phyloP scores from a whole-genome alignment of 2,888 invertebrate genomes.

The Octonoba sinensis region DNA sequence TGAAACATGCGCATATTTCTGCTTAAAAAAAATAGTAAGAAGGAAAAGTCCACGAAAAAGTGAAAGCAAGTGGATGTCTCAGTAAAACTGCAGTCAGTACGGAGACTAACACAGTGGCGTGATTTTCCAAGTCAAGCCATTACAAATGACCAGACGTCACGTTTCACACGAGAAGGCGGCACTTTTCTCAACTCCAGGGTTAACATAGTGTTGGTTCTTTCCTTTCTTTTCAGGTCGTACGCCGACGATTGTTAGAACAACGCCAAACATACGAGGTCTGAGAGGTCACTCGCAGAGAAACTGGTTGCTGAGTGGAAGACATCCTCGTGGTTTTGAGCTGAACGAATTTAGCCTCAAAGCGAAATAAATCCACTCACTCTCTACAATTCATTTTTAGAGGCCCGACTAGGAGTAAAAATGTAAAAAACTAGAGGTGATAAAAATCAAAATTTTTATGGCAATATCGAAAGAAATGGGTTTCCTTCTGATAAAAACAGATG shows the following conservation, averaged over 20 bases:
- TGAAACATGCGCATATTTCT: background rate
- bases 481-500: too few relatives aligned
- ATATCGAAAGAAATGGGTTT: too few relatives aligned
- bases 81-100: background rate
- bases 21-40: background rate
- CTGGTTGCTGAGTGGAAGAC: too few relatives aligned
- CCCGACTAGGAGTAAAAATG: too few relatives aligned
- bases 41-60: background rate
- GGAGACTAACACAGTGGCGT: slow-evolving; percentile 25
- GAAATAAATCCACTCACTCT: too few relatives aligned
- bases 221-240: background rate
- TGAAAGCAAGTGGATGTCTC: background rate
- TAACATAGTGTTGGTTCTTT: slow-evolving; percentile 10
- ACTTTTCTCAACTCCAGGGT: slow-evolving; percentile 40
- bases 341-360: too few relatives aligned
- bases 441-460: too few relatives aligned
- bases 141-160: slow-evolving; percentile 53
- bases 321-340: too few relatives aligned
- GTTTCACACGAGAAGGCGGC: slow-evolving; percentile 43
- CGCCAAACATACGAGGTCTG: background rate
- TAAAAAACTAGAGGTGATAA: too few relatives aligned
- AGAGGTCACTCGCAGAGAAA: too few relatives aligned
- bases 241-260: background rate
- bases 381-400: too few relatives aligned
- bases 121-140: slow-evolving; percentile 43